These are phyloP conservation scores for Metopolophium dirhodum DNA, from an alignment of 1,140 invertebrate genomes.

Conservation along the genomic window DNA sequence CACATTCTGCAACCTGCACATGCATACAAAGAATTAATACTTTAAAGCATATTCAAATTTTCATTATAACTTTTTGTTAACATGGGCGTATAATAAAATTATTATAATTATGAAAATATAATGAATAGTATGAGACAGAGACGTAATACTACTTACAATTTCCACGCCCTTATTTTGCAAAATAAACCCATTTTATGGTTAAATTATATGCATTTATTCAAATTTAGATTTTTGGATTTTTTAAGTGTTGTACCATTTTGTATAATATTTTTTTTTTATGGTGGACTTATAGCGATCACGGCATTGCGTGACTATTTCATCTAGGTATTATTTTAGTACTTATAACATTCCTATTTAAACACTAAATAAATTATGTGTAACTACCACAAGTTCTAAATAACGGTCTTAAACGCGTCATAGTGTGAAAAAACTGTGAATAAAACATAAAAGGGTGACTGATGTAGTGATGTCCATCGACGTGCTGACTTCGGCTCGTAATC, in stretches of 20 bases:
- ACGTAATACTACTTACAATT: not conserved
- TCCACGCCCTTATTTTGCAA: not conserved
- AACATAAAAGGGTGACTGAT: not conserved
- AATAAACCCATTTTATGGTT: not conserved
- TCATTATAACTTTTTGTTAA: not conserved
- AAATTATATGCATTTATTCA: not conserved
- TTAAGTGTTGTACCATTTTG: not conserved
- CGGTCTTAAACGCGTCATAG: not conserved
- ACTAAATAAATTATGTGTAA: not conserved
- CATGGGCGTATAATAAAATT: not conserved
- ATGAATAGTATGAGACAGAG: not conserved
- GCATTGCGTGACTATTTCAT: not conserved
- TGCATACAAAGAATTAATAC: not conserved
- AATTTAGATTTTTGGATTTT: not conserved
- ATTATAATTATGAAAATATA: not conserved
- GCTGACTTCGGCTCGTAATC: not conserved
- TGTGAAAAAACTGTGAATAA: not conserved
- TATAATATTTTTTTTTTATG: not conserved
- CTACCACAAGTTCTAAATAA: not conserved
- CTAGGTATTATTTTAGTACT: not conserved
- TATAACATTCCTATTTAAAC: not conserved
- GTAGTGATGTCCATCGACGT: not conserved
- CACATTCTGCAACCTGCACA: not conserved
- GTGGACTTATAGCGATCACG: not conserved
- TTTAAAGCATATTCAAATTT: not conserved